Evolutionary conservation across 2,113 vertebrate species (phyloP), one percentile per base, ranked within the genome.

Genomic region (Chionis minor): DNA sequence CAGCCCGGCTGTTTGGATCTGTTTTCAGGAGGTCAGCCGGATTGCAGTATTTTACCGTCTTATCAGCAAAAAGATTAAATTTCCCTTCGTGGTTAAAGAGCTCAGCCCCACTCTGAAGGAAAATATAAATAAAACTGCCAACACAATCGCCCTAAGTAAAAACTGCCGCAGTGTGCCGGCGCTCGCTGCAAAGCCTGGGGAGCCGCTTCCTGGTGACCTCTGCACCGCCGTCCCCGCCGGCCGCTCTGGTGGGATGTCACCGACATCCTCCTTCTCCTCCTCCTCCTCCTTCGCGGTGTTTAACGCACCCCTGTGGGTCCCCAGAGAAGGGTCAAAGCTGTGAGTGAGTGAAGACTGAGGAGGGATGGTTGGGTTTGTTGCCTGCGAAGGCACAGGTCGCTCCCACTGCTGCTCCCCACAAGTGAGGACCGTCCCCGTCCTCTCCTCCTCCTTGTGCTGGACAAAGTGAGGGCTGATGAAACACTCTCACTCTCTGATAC

Each of bases 1-100:
- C 94, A 95, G 95, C 82, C 86, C 15, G 80, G 61, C 90, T 90
- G 17, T 78, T 86, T 19, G 93, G 92, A 88, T 95, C 96, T 92
- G 91, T 83, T 85, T 70, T 33, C 93, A 61, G 88, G 70, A 97
- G 83, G 92, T 86, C 94, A 95, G 95, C 70, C 24, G 72, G 94
- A 95, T 27, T 93, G 95, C 94, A 65, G 92, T 81, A 86, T 72
- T 94, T 86, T 38, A 96, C 92, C 45, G 69, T 96, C 96, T 95
- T 91, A 90, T 91, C 91, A 90, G 96, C 94, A 97, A 94, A 94
- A 95, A 67, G 88, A 97, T 97, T 97, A 83, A 56, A 87, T 86
- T 90, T 95, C 96, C 90, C 86, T 89, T 58, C 35, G 47, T 52
- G 77, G 81, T 86, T 88, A 88, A 81, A 80, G 78, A 84, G 84